These are phyloP conservation scores for Pteria penguin DNA, from an alignment of 2,888 invertebrate genomes.

Conservation along the genomic window DNA sequence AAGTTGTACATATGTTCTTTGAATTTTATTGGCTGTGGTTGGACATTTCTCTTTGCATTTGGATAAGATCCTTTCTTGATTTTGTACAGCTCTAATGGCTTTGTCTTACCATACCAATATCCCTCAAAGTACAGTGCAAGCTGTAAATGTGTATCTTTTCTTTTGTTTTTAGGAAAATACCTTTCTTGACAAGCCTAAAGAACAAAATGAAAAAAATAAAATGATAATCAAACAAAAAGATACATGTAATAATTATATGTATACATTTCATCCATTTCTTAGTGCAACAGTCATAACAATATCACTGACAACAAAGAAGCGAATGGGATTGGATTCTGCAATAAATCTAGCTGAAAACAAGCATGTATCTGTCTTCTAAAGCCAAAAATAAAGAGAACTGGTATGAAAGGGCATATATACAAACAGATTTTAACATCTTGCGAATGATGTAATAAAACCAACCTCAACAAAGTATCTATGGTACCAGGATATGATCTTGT, in stretches of 20 bases:
- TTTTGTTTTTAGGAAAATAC: constrained; percentile 34
- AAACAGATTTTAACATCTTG: no score
- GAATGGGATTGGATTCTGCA: no score
- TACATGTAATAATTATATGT: neutral
- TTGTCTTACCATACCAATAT: constrained; percentile 60
- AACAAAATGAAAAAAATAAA: neutral
- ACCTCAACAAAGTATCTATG: constrained; percentile 69
- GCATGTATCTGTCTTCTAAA: no score
- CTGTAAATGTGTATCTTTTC: constrained; percentile 44
- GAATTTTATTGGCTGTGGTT: constrained; percentile 60
- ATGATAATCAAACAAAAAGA: neutral
- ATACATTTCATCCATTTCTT: neutral
- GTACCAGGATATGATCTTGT: constrained; percentile 65
- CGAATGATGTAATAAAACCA: neutral
- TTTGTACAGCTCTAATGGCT: constrained; percentile 68
- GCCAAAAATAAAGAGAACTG: no score
- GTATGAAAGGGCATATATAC: no score
- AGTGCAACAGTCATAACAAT: no score
- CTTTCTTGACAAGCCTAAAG: constrained; percentile 42
- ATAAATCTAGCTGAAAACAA: no score
- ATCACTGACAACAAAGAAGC: no score
- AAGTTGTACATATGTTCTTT: constrained; percentile 54
- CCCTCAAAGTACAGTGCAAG: constrained; percentile 72
- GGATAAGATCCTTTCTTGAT: constrained; percentile 68
- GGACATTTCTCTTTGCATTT: constrained; percentile 60